Evolutionary conservation across 2,113 vertebrate genomes (phyloP).

Genomic region (Serinus canaria): DNA sequence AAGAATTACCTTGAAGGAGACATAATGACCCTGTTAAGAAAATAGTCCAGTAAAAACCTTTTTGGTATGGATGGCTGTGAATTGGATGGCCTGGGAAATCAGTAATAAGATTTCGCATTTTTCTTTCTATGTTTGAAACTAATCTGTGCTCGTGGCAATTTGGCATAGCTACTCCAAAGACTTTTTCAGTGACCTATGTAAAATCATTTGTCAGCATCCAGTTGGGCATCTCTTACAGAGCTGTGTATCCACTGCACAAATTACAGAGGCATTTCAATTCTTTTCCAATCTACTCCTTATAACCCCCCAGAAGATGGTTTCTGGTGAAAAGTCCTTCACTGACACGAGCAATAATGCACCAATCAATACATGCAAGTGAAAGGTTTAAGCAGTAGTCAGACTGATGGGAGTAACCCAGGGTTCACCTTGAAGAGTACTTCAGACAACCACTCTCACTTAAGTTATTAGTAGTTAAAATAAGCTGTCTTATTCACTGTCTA

Average conservation of each 20-base stretch:
- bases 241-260: neutral
- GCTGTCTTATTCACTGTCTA: neutral
- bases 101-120: neutral
- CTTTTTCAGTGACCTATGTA: neutral
- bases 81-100: neutral
- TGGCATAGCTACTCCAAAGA: neutral
- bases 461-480: neutral
- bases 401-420: neutral
- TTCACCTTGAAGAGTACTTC: neutral
- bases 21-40: slow-evolving; percentile 2
- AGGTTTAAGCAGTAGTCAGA: neutral
- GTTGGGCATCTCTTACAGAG: neutral
- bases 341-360: neutral
- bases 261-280: neutral
- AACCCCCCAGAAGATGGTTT: neutral
- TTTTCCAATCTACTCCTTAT: neutral
- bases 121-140: neutral
- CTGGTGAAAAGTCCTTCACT: neutral
- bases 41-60: neutral
- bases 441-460: neutral
- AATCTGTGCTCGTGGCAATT: neutral
- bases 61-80: neutral
- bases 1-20: slow-evolving; percentile 14
- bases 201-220: neutral
- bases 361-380: neutral